These are phyloP conservation scores for Dilophus febrilis DNA, from an alignment of 2,888 invertebrate genomes.

Conservation along the genomic window DNA sequence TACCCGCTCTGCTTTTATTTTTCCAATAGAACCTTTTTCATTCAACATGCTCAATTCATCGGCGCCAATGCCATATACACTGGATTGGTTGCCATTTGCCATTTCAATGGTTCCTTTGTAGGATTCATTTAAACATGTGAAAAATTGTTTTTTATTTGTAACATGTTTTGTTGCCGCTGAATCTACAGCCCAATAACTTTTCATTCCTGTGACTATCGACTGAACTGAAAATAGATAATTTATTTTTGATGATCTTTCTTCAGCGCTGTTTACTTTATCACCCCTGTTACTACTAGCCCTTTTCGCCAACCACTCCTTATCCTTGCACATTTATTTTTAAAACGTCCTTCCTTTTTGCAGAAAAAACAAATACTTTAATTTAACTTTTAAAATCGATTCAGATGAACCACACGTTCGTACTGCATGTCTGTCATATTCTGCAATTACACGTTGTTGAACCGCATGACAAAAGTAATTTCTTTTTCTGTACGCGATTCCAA, in stretches of 20 bases:
- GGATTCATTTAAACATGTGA: conserved; percentile 7
- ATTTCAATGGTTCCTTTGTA: conserved; percentile 9
- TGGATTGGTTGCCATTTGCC: conserved; percentile 8
- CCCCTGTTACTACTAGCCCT: no score
- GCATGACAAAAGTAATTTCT: no score
- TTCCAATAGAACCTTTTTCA: neutral
- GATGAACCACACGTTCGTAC: neutral
- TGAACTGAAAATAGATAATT: conserved; percentile 6
- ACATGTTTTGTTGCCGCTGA: conserved; percentile 12
- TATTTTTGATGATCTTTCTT: no score
- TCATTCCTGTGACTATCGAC: neutral
- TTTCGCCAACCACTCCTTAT: conserved; percentile 7
- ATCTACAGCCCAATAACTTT: conserved; percentile 11
- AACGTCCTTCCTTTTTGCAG: conserved; percentile 9
- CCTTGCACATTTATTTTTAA: conserved; percentile 9
- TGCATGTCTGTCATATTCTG: conserved; percentile 8
- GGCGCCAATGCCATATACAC: conserved; percentile 8
- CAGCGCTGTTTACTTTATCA: conserved; percentile 5
- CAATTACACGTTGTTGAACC: conserved; percentile 4
- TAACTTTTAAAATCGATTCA: neutral
- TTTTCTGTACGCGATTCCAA: conserved; percentile 8
- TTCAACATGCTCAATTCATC: conserved; percentile 6
- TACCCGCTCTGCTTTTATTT: conserved; percentile 1
- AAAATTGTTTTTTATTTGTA: conserved; percentile 9
- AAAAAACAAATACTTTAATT: conserved; percentile 8